Base-by-base conservation (phyloP, 1,140 invertebrate species). In the Atta colombica region DNA sequence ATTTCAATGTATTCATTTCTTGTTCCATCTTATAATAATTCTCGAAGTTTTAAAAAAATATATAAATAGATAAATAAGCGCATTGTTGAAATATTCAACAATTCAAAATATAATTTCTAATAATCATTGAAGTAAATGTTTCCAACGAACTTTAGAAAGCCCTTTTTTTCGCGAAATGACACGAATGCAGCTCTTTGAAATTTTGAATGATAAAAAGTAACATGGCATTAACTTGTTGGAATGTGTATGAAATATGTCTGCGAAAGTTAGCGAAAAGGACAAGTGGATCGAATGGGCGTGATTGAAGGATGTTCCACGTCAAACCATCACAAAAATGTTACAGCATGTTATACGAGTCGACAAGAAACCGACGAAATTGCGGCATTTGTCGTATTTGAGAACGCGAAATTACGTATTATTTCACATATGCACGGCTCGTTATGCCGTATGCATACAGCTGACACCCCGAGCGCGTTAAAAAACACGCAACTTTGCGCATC, bases 401-500 rank as follows among this genome's bases (percentile, higher is more conserved):
- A 28, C 5, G 49, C 68, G 35, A 61, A 60, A 85, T 75, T 75
- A 75, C 14, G 75, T 85, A 88, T 88, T 74, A 89, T 89, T 86
- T 78, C 58, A 61, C 39, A 49, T 49, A 49, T 69, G 39, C 25
- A 35, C 6, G 35, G 10, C 25, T 53, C 25, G 60, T 78, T 85
- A 74, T 55, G 21, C 45, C 25, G 21, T 21, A 35, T 74, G 80
- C 51, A 72, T 74, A 69, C 78, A 87, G 31, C 68, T 77, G 75
- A 58, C 81, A 68, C 6, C 39, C 45, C 25, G 66, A 78, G 77
- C 21, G 81, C 28, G 80, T 75, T 84, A 84, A 86, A 75, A 78
- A 88, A 74, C 88, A 72, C 60, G 68, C 74, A 86, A 89, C 60
- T 86, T 78, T 53, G 81, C 69, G 8, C 31, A 75, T 31, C 28